Base-by-base conservation (phyloP, 2,888 invertebrate species). In the Tridacna gigas region DNA sequence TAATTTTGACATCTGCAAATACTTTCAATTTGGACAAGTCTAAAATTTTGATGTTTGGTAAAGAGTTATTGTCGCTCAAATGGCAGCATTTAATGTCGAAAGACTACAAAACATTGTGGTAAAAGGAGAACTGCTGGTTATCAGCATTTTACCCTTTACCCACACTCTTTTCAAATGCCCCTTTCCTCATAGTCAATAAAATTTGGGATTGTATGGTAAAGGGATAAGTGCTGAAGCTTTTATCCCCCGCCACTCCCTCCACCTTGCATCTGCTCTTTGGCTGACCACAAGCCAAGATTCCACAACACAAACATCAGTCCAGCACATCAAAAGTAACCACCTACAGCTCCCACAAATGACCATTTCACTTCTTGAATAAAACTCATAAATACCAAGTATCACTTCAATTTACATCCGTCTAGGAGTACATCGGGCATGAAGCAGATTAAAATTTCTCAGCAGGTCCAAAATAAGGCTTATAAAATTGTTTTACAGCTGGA, bases 311-410 rank as follows among this genome's bases (percentile, higher is more conserved):
- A 61, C 25, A 61, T 2, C 61, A 61, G 1, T 13, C 28, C 22
- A 13, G 28, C 25, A 66, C 25, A 66, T 66, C 66, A 66, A 66
- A 37, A 66, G 66, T 9, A 18, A 26, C 11, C 66, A 22, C 66
- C 66, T 66, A 66, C 18, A 18, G 66, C 66, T 25, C 7, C 28
- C 26, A 28, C 25, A 25, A 66, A 66, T 66, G 66, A 66, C 28
- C 26, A 25, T 65, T 66, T 26, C 9, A 66, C 26, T 66, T 20
- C 28, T 25, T 66, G 28, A 66, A 66, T 66, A 28, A 0, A 28
- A 18, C 66, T 25, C 22, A 66, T 37, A 37, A 37, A 37, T 37
- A 37, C 37, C 37, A 37, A 37, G 37, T 37, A 37, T 37, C 37
- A 37, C 60, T n/a, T n/a, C 18, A 60, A 60, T 60, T 60, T 20